Evolutionary conservation across 2,113 vertebrate genomes (phyloP), one percentile per base, ranked within the genome.

Genomic region (Grammomys surdaster): DNA sequence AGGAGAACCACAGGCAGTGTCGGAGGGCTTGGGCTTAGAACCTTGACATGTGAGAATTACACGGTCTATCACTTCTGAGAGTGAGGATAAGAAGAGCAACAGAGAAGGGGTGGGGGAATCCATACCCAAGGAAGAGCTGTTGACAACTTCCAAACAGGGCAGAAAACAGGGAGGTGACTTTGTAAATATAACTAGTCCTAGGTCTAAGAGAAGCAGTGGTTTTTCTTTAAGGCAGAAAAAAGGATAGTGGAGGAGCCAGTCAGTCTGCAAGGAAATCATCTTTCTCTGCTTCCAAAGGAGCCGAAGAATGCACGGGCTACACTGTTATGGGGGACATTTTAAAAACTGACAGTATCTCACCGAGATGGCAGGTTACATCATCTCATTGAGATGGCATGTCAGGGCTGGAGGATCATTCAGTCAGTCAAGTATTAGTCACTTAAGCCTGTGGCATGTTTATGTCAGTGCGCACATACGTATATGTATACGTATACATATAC

Each of bases 11-110:
- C 76, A 78, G 87, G 77, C 73, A 20, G 67, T 5, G 72, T 86
- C 0, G 1, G 63, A 65, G 92, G 88, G 77, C n/a, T 40, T 75
- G 60, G 72, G 86, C 81, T 92, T 81, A 33, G 94, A 89, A 87
- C 77, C 88, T 72, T 95, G 97, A 94, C 94, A 94, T 73, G 96
- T 95, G 97, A 97, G 95, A 97, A 96, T 96, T 94, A 89, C 0
- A 67, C 9, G 89, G 96, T 96, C 96, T 97, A 12, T 84, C 95
- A 95, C 97, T 93, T 95, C 96, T 58, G 43, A 48, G 91, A 78
- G 46, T 33, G 72, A 89, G n/a, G 60, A 51, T 54, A 20, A 22
- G 56, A 51, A 33, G n/a, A 58, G 17, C 36, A 1, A 40, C 54
- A 51, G 88, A 91, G 65, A 56, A 56, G 33, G 2, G 24, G 54